Base-by-base conservation (phyloP, 2,888 invertebrate species). In the Lamellibrachia satsuma region DNA sequence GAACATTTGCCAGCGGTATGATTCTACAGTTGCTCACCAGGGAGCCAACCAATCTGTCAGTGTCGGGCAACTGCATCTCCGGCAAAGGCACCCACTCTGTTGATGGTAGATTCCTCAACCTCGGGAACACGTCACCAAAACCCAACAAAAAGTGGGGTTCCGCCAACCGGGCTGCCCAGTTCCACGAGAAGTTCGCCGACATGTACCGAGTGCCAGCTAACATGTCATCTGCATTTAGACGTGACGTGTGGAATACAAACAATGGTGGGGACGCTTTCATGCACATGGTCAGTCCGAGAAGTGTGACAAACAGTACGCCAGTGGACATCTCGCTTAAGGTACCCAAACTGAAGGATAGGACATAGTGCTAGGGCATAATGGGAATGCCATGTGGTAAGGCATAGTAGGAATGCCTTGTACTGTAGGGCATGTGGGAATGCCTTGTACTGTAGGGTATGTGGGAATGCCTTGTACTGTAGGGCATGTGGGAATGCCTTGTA, bases 141-240 rank as follows among this genome's bases (percentile, higher is more conserved):
- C 75, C 75, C 22, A 75, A 75, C 15, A 75, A 75, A n/a, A 75
- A 75, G 75, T 75, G 75, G 75, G n/a, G 75, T 75, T 75, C 75
- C 15, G 75, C 75, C 22, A 75, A 22, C 22, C 75, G 75, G 6
- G 22, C 22, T 4, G 15, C 75, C 15, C 75, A 75, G 75, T 75
- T 75, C n/a, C 75, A 75, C 22, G 75, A 75, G 75, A 75, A 75
- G 75, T 75, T 75, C 75, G 22, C 75, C 6, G n/a, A 75, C 75
- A 22, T 75, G 75, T 75, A 75, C 22, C 75, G 75, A 4, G 75
- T 75, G 75, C 75, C 75, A 1, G 75, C 22, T 0, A 75, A 75
- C 75, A 75, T 75, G 75, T 75, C 75, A 3, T 75, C 75, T n/a
- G 22, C n/a, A n/a, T 22, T 22, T 75, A 75, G 22, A 75, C 75